phyloP scores from a whole-genome alignment of 2,888 invertebrate species.

The Odontomyia ornata region DNA sequence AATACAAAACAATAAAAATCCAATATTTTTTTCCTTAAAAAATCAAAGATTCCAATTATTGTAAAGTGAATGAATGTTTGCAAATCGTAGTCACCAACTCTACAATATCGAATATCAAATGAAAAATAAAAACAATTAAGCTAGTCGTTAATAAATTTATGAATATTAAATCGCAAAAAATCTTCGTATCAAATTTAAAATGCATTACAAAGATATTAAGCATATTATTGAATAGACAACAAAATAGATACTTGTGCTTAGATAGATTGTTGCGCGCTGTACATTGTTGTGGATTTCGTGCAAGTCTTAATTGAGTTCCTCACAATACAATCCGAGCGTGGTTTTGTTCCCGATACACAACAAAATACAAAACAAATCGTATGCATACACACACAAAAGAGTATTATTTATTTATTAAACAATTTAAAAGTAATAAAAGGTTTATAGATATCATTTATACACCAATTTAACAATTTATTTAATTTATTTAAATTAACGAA shows the following conservation, averaged over 20 bases:
- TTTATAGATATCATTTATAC: slow-evolving; percentile 4
- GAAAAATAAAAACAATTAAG: slow-evolving; percentile 51
- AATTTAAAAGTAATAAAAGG: not conserved
- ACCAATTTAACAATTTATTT: slow-evolving; percentile 31
- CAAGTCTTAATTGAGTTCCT: not conserved
- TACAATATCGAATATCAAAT: slow-evolving; percentile 48
- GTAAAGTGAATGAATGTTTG: slow-evolving; percentile 33
- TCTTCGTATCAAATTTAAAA: slow-evolving; percentile 1
- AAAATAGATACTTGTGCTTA: slow-evolving; percentile 43
- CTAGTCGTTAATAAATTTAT: slow-evolving; percentile 52
- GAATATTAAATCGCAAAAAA: slow-evolving; percentile 44
- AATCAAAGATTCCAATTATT: slow-evolving; percentile 44
- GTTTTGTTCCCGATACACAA: not conserved
- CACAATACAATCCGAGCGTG: not conserved
- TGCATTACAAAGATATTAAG: slow-evolving; percentile 2
- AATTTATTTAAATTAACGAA: slow-evolving; percentile 30
- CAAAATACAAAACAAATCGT: not conserved
- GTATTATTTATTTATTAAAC: slow-evolving; percentile 51
- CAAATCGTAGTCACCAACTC: slow-evolving; percentile 51
- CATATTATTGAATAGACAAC: slow-evolving; percentile 11
- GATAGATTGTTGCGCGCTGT: slow-evolving; percentile 20
- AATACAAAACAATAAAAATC: not conserved
- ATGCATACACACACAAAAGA: slow-evolving; percentile 38
- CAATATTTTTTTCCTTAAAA: slow-evolving; percentile 2
- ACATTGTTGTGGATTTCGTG: not conserved